Percentiles rank a stretch among this genome's conserved stretches.
phyloP scores from a whole-genome alignment of 2,888 invertebrate genomes.

The Scrobipalpa costella region DNA sequence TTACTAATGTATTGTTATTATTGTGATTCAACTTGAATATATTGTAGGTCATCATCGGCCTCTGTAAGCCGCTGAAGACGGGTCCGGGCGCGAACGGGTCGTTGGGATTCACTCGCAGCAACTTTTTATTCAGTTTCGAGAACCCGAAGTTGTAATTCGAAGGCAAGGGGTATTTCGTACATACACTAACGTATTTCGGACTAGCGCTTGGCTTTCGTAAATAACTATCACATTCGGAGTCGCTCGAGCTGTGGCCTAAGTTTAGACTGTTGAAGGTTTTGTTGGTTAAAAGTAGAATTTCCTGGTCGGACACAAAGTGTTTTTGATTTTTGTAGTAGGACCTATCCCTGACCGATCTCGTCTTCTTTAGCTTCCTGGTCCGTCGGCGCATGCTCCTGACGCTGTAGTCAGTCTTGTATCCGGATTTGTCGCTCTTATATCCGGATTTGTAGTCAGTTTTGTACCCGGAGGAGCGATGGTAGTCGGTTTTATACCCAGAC shows the following conservation, averaged over 20 bases:
- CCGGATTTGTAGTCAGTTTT: constrained; percentile 83
- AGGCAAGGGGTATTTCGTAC: constrained; percentile 67
- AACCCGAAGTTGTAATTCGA: constrained; percentile 68
- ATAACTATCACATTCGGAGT: constrained; percentile 74
- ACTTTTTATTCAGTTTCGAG: constrained; percentile 63
- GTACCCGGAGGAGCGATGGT: constrained; percentile 80
- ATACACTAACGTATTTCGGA: constrained; percentile 73
- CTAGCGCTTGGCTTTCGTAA: constrained; percentile 65
- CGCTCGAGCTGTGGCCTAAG: constrained; percentile 80
- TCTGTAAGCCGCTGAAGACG: constrained; percentile 74
- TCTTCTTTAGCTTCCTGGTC: constrained; percentile 76
- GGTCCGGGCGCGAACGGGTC: constrained; percentile 78
- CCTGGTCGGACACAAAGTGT: constrained; percentile 81
- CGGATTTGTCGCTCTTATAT: constrained; percentile 82
- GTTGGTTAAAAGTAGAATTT: constrained; percentile 80
- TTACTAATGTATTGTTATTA: constrained; percentile 69
- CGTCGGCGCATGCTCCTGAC: constrained; percentile 72
- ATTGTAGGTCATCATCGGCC: constrained; percentile 69
- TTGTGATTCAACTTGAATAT: constrained; percentile 75
- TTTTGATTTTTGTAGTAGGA: constrained; percentile 80
- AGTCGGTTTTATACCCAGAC: constrained; percentile 77
- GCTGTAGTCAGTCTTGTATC: constrained; percentile 82
- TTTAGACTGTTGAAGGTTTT: constrained; percentile 78
- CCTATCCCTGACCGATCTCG: constrained; percentile 73
- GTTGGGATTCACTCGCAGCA: constrained; percentile 62